phyloP scores from a whole-genome alignment of 2,797 vertebrate species.

The Amblyopsis hoosieri region DNA sequence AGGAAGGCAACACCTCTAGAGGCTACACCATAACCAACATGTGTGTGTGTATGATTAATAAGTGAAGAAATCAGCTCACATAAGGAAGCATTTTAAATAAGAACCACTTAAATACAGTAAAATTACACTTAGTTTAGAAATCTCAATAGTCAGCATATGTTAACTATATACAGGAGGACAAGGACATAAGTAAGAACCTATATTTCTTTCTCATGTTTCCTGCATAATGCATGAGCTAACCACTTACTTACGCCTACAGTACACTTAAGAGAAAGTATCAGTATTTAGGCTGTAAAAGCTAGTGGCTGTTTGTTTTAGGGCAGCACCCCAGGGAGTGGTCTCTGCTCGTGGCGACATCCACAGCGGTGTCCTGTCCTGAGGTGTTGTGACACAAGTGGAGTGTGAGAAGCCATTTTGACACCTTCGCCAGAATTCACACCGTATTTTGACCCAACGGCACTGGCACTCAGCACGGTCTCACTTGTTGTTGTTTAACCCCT shows the following conservation, averaged over 20 bases:
- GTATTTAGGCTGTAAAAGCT: background rate
- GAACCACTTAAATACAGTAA: no score
- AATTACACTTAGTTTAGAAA: no score
- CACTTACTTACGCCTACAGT: no score
- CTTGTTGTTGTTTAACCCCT: conserved; percentile 17
- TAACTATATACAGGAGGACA: no score
- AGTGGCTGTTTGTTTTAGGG: background rate
- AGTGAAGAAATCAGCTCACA: no score
- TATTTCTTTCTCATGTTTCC: background rate
- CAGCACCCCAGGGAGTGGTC: conserved; percentile 8
- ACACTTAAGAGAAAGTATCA: no score
- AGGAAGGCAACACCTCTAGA: conserved; percentile 57
- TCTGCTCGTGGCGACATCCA: conserved; percentile 18
- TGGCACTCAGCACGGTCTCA: conserved; percentile 37
- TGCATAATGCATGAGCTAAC: background rate
- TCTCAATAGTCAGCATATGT: no score
- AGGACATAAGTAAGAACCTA: no score
- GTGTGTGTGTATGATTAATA: conserved; percentile 23
- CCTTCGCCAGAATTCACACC: conserved; percentile 33
- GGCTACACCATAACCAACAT: conserved; percentile 56
- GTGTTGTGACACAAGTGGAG: conserved; percentile 19
- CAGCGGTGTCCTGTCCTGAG: conserved; percentile 18
- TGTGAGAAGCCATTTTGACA: conserved; percentile 37
- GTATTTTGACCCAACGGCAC: conserved; percentile 18
- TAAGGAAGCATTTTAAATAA: no score